Conservation (phyloP, 1,140 invertebrate species). For the Drosophila novamexicana region DNA sequence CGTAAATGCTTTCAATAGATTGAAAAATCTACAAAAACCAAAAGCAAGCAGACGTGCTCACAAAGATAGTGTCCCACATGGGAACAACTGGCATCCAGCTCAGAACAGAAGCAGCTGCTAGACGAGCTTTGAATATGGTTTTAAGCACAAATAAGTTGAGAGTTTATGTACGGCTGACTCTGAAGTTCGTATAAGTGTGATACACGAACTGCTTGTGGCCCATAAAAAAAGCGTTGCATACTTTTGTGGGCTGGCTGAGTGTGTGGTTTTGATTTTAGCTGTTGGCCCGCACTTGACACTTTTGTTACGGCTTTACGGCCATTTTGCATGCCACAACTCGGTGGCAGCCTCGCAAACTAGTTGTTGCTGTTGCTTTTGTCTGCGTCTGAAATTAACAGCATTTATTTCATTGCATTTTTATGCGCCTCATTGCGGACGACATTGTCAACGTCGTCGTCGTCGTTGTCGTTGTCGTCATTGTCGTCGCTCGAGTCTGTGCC, state of each 20-base stretch:
- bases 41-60: too few relatives aligned
- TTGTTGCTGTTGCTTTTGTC: constrained; percentile 15
- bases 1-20: too few relatives aligned
- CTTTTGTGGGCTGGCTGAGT: constrained; percentile 27
- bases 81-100: too few relatives aligned
- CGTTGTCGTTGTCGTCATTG: constrained; percentile 8
- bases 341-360: constrained; percentile 22
- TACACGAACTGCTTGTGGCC: background rate
- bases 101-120: too few relatives aligned
- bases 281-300: constrained; percentile 53
- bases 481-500: constrained; percentile 28
- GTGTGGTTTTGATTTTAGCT: constrained; percentile 56
- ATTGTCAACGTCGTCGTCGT: constrained; percentile 17
- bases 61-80: too few relatives aligned
- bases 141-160: too few relatives aligned
- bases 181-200: background rate
- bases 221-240: constrained; percentile 27
- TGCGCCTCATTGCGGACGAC: constrained; percentile 47
- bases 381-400: constrained; percentile 79
- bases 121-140: too few relatives aligned
- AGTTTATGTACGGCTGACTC: too few relatives aligned
- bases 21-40: too few relatives aligned
- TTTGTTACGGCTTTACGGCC: constrained; percentile 34
- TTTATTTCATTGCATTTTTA: constrained; percentile 74
- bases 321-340: constrained; percentile 45